Evolutionary conservation across 2,797 vertebrate genomes (phyloP).

Genomic region (Phoebastria nigripes): DNA sequence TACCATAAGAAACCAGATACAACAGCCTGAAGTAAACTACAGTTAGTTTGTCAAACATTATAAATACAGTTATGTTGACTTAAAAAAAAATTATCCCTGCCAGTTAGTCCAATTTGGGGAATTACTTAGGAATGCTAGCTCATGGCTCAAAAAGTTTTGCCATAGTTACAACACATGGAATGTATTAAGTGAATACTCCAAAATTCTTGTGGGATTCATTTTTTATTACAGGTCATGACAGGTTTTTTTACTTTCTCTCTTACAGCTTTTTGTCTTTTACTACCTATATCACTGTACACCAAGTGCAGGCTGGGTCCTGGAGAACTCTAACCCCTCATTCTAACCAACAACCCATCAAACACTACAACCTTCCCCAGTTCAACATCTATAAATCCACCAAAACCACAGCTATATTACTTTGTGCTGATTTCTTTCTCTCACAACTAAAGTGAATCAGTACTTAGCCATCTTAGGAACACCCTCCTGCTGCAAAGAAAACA

Average conservation of each 20-base stretch:
- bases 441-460: background rate
- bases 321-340: background rate
- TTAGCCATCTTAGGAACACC: background rate
- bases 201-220: conserved; percentile 18
- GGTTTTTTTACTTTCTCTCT: background rate
- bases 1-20: conserved; percentile 52
- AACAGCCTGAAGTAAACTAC: conserved; percentile 59
- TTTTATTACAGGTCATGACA: background rate
- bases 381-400: background rate
- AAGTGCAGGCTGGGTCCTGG: background rate
- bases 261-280: background rate
- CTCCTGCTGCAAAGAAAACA: background rate
- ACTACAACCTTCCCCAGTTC: background rate
- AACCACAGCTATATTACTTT: background rate
- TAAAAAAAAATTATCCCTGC: conserved; percentile 59
- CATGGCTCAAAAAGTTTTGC: conserved; percentile 40
- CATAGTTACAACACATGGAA: conserved; percentile 36
- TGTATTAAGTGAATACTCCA: conserved; percentile 32
- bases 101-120: conserved; percentile 53
- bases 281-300: background rate
- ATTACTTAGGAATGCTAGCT: conserved; percentile 54
- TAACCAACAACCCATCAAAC: background rate
- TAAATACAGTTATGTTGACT: conserved; percentile 58
- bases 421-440: background rate
- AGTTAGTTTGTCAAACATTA: conserved; percentile 65